Conservation (phyloP, 2,113 vertebrate genomes). For the Echinops telfairi region DNA sequence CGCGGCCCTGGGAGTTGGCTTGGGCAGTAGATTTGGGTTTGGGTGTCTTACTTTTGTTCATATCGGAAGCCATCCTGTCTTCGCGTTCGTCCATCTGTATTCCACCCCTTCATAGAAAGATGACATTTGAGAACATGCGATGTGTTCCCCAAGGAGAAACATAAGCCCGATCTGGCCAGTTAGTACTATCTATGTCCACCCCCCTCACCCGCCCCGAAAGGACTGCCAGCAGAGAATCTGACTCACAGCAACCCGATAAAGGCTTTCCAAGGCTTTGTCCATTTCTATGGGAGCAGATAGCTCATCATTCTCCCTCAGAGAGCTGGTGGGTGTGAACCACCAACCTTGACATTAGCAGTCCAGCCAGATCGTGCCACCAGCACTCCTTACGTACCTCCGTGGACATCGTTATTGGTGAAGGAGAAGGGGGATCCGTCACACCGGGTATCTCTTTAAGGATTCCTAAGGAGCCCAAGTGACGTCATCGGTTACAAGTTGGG, state of each 20-base stretch:
- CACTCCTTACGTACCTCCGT: too few relatives aligned
- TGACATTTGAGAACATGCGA: neutral
- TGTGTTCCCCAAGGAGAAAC: neutral
- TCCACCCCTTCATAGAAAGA: too few relatives aligned
- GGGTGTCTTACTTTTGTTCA: neutral
- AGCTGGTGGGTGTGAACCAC: neutral
- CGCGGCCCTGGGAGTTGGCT: neutral
- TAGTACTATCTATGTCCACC: accelerated
- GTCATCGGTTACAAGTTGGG: too few relatives aligned
- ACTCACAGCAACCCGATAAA: too few relatives aligned
- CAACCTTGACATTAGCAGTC: neutral
- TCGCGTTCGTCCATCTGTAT: too few relatives aligned
- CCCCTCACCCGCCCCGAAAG: too few relatives aligned
- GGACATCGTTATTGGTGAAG: too few relatives aligned
- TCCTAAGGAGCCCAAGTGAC: neutral
- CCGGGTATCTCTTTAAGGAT: neutral
- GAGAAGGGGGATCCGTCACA: neutral
- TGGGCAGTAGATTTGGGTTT: neutral
- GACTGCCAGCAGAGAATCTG: too few relatives aligned
- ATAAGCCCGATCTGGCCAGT: neutral
- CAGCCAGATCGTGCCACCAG: too few relatives aligned
- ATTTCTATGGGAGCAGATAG: too few relatives aligned
- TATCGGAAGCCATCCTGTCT: neutral
- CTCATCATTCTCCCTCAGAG: too few relatives aligned
- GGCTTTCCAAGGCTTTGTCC: neutral